Conservation (phyloP, 2,797 vertebrate species). For the Pangasius sanitwongsei region DNA sequence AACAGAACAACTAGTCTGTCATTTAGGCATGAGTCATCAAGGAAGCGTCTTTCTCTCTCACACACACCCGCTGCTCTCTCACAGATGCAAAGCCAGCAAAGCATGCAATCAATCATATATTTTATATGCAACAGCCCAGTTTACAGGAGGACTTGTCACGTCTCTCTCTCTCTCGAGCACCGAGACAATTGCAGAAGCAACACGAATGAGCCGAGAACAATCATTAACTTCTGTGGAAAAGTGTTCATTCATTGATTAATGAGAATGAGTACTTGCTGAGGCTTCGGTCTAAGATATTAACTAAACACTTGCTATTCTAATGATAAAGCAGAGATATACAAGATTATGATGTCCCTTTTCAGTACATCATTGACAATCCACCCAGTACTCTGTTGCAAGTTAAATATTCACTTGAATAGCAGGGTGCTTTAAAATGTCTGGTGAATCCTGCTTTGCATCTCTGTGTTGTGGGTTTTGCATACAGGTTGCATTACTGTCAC, state of each 20-base stretch:
- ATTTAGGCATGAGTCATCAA: constrained; percentile 64
- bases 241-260: constrained; percentile 48
- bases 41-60: neutral
- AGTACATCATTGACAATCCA: constrained; percentile 22
- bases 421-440: constrained; percentile 28
- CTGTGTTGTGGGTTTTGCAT: constrained; percentile 67
- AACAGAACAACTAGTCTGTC: constrained; percentile 64
- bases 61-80: constrained; percentile 40
- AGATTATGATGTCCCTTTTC: constrained; percentile 24
- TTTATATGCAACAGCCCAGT: constrained; percentile 52
- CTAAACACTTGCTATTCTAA: constrained; percentile 28
- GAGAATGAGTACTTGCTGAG: constrained; percentile 25
- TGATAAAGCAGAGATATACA: neutral
- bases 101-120: constrained; percentile 55
- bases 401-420: constrained; percentile 33
- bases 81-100: constrained; percentile 47
- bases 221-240: constrained; percentile 44
- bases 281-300: constrained; percentile 14
- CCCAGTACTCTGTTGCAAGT: neutral
- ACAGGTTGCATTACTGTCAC: constrained; percentile 73
- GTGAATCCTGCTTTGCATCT: constrained; percentile 66
- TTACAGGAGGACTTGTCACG: constrained; percentile 40
- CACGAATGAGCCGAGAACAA: constrained; percentile 39
- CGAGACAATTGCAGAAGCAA: constrained; percentile 53
- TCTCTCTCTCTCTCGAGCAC: constrained; percentile 32